Conservation (phyloP, 2,113 vertebrate genomes). For the Clupea harengus region DNA sequence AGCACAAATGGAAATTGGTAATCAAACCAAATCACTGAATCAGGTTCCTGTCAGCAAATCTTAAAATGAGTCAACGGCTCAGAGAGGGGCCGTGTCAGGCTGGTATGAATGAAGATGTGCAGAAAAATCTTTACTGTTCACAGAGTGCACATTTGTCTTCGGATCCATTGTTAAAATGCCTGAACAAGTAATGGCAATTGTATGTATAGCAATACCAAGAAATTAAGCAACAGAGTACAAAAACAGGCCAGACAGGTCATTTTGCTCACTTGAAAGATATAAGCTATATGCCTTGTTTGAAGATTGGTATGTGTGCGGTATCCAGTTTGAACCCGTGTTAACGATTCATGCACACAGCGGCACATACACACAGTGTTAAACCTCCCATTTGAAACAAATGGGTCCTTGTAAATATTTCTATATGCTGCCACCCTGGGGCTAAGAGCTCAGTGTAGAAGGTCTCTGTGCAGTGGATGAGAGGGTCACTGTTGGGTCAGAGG, state of each 20-base stretch:
- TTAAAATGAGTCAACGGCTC: constrained; percentile 62
- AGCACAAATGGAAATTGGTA: constrained; percentile 69
- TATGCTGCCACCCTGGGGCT: neutral
- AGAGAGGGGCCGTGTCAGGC: constrained; percentile 37
- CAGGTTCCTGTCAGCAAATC: constrained; percentile 65
- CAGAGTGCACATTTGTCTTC: neutral
- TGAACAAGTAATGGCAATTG: too few species aligned
- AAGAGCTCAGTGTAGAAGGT: neutral
- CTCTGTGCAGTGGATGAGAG: neutral
- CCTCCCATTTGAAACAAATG: neutral
- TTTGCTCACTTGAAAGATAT: too few species aligned
- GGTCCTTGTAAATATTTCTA: neutral
- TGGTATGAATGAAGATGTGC: neutral
- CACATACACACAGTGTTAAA: too few species aligned
- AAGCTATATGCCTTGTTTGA: too few species aligned
- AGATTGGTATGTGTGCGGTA: neutral
- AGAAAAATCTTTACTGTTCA: neutral
- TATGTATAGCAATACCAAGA: too few species aligned
- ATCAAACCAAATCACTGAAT: constrained; percentile 65
- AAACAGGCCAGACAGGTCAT: too few species aligned
- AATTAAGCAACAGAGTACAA: too few species aligned
- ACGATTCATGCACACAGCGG: too few species aligned
- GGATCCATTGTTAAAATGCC: neutral
- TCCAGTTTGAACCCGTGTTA: too few species aligned
- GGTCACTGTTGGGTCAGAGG: neutral